Evolutionary conservation across 2,113 vertebrate species (phyloP).

Genomic region (Sander vitreus): DNA sequence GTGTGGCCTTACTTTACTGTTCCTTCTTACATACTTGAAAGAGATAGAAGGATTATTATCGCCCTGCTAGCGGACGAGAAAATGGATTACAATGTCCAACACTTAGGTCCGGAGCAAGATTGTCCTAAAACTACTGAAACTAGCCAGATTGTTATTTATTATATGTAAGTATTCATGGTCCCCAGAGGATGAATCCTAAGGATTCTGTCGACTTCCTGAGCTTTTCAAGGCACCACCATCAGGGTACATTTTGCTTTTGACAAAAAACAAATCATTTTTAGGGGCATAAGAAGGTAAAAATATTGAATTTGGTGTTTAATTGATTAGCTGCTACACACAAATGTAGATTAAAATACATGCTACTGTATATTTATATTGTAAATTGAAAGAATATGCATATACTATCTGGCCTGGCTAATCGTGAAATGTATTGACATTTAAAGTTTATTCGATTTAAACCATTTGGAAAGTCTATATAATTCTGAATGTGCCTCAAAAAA

Average conservation of each 20-base stretch:
- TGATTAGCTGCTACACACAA: background rate
- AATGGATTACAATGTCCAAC: too few species aligned
- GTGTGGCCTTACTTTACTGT: conserved; percentile 62
- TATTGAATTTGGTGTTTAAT: too few species aligned
- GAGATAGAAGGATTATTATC: background rate
- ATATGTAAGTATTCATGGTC: too few species aligned
- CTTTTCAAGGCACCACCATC: too few species aligned
- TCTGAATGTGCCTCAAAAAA: background rate
- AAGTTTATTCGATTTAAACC: background rate
- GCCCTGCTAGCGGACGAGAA: background rate
- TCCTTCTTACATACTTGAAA: conserved; percentile 32
- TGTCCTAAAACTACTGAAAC: background rate
- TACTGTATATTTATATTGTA: background rate
- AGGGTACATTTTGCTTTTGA: too few species aligned
- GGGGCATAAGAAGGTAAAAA: too few species aligned
- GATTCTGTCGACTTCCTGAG: too few species aligned
- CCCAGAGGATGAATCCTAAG: too few species aligned
- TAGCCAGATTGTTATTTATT: background rate
- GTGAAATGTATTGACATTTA: background rate
- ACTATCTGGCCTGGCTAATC: background rate
- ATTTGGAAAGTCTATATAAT: background rate
- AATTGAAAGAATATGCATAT: background rate
- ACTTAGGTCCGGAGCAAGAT: background rate
- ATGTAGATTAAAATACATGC: background rate
- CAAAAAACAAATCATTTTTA: too few species aligned